Conservation (phyloP, 2,888 invertebrate genomes). For the Hypomecis atomaria region DNA sequence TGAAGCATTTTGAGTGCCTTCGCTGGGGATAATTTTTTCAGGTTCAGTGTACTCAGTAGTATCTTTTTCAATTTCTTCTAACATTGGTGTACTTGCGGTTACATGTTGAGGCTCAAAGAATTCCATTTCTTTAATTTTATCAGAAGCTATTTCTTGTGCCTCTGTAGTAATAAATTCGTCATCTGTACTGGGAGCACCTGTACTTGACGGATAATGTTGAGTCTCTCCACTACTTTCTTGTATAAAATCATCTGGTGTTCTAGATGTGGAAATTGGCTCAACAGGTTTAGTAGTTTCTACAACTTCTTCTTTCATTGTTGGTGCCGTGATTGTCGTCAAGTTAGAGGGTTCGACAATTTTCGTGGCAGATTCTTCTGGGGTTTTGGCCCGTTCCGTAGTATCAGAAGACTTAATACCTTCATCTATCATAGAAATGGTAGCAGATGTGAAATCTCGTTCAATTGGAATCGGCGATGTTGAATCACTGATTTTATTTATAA, state of each 20-base stretch:
- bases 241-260: constrained; percentile 6
- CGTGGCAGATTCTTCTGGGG: constrained; percentile 27
- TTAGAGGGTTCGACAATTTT: background rate
- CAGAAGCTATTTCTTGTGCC: constrained; percentile 25
- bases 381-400: constrained; percentile 20
- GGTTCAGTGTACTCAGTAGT: constrained; percentile 34
- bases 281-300: constrained; percentile 27
- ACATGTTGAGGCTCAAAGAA: constrained; percentile 29
- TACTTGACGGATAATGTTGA: constrained; percentile 24
- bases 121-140: constrained; percentile 25
- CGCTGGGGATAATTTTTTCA: constrained; percentile 24
- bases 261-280: constrained; percentile 9
- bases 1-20: constrained; percentile 19
- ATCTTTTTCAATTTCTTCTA: constrained; percentile 48
- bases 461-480: constrained; percentile 9
- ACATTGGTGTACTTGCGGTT: constrained; percentile 41
- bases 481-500: constrained; percentile 14
- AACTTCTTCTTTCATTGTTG: constrained; percentile 25
- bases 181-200: constrained; percentile 36
- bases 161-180: constrained; percentile 41
- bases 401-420: background rate
- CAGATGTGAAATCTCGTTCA: constrained; percentile 3
- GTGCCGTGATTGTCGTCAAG: constrained; percentile 27
- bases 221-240: constrained; percentile 11
- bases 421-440: constrained; percentile 2